Percentiles rank a stretch among this genome's conserved stretches.
phyloP scores from a whole-genome alignment of 2,888 invertebrate species.

The Limnephilus auricula region DNA sequence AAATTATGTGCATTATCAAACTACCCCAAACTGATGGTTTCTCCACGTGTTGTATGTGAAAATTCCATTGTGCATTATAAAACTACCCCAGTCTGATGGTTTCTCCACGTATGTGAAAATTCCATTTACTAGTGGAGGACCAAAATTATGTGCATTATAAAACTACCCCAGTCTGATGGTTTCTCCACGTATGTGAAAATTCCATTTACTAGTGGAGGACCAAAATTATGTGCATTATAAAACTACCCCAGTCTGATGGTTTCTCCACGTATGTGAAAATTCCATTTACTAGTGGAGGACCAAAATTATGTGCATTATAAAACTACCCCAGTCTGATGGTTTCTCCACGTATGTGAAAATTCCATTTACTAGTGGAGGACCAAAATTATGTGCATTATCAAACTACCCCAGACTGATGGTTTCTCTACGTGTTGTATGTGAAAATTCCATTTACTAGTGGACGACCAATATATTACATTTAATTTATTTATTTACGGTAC shows the following conservation, averaged over 20 bases:
- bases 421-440: background rate
- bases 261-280: background rate
- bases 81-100: background rate
- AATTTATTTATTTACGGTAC: no score
- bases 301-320: background rate
- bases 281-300: background rate
- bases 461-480: background rate
- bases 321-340: background rate
- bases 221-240: background rate
- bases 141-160: background rate
- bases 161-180: background rate
- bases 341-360: background rate
- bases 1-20: background rate
- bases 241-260: background rate
- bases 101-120: background rate
- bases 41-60: background rate
- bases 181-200: background rate
- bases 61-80: background rate
- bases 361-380: background rate
- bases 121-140: background rate
- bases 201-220: background rate
- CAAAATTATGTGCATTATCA: background rate
- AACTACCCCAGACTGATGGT: background rate
- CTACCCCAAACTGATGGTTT: background rate
- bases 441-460: background rate